Conservation (phyloP, 2,888 invertebrate genomes). For the Gibbula magus region DNA sequence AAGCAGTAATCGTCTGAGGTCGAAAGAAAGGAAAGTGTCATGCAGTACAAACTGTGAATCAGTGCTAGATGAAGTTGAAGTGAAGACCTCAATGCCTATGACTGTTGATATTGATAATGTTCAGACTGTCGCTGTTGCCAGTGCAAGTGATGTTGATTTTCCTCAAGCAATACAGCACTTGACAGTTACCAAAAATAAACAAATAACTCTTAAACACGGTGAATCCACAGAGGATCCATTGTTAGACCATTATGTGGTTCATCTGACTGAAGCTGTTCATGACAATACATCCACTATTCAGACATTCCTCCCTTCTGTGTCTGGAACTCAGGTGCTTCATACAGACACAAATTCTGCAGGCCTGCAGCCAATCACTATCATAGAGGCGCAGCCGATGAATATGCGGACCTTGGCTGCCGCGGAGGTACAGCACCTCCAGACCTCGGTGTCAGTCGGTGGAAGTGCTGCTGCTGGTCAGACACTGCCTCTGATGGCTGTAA, state of each 20-base stretch:
- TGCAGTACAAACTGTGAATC: not conserved
- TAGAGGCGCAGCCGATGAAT: conserved; percentile 59
- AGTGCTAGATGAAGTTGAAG: not conserved
- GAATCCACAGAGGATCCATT: conserved; percentile 40
- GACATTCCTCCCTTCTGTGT: conserved; percentile 54
- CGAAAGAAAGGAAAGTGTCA: not conserved
- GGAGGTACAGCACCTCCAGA: conserved; percentile 28
- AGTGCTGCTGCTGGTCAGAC: not conserved
- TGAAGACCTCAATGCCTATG: not conserved
- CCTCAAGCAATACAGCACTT: not conserved
- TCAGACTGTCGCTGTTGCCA: not conserved
- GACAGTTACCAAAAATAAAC: not conserved
- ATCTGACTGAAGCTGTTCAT: conserved; percentile 51
- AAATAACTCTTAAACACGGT: conserved; percentile 45
- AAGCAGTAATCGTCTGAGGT: not conserved
- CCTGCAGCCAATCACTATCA: conserved; percentile 64
- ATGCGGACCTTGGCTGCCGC: conserved; percentile 43
- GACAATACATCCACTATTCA: conserved; percentile 54
- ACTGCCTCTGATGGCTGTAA: not conserved
- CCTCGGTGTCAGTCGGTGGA: not conserved
- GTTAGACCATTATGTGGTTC: conserved; percentile 60
- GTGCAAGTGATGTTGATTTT: not conserved
- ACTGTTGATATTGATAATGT: not conserved
- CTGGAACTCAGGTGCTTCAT: conserved; percentile 37
- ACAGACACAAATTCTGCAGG: conserved; percentile 34